Conservation (phyloP, 2,113 vertebrate species). For the Loxodonta africana region DNA sequence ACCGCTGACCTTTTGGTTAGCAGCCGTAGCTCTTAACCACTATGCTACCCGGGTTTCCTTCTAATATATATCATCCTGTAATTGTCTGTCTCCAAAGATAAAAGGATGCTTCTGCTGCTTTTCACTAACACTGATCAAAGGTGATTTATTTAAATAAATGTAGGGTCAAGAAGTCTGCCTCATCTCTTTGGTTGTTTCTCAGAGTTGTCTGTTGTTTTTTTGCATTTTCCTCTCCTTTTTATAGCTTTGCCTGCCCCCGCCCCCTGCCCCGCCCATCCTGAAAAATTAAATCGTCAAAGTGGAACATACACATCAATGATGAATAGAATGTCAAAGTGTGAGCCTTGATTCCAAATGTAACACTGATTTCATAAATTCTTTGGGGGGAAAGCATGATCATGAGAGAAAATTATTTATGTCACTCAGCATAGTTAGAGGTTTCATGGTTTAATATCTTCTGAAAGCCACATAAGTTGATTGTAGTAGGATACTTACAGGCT, state of each 20-base stretch:
- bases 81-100: constrained; percentile 57
- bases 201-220: constrained; percentile 55
- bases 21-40: no score
- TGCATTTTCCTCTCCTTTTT: not conserved
- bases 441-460: constrained; percentile 54
- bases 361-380: constrained; percentile 3
- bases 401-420: constrained; percentile 43
- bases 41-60: not conserved
- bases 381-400: not conserved
- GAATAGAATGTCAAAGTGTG: constrained; percentile 29
- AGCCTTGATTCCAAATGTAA: constrained; percentile 41
- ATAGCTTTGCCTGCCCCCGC: not conserved
- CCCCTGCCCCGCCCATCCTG: not conserved
- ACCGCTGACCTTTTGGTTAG: no score
- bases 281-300: constrained; percentile 62
- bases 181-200: constrained; percentile 40
- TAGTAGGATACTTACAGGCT: not conserved
- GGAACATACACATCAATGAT: not conserved
- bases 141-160: constrained; percentile 69
- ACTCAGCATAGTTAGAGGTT: constrained; percentile 2
- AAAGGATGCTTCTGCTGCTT: constrained; percentile 42
- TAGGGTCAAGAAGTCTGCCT: constrained; percentile 14
- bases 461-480: not conserved
- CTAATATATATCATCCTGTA: constrained; percentile 49
- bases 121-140: constrained; percentile 34